phyloP scores from a whole-genome alignment of 2,113 vertebrate genomes.

The Onychostruthus taczanowskii region DNA sequence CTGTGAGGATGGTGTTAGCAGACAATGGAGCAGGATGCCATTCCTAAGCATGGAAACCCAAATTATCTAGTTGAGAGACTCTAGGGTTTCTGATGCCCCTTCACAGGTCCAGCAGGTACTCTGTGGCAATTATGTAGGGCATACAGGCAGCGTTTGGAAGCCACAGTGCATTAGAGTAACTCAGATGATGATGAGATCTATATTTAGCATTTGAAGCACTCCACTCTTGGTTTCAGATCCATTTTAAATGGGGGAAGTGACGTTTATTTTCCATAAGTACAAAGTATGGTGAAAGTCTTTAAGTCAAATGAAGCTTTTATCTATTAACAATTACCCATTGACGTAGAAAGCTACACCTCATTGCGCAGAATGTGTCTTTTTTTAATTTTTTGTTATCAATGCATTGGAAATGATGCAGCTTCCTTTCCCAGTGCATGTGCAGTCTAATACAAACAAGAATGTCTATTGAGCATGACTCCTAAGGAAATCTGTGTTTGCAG shows the following conservation, averaged over 20 bases:
- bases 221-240: background rate
- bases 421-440: conserved; percentile 5
- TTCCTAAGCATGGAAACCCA: background rate
- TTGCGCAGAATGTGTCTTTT: background rate
- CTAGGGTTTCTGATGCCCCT: background rate
- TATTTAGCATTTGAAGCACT: background rate
- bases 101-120: background rate
- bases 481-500: conserved; percentile 26
- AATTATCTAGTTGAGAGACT: fast-evolving
- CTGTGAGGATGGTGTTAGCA: background rate
- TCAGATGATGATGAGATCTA: background rate
- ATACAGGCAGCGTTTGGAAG: background rate
- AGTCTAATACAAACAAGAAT: background rate
- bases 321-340: background rate
- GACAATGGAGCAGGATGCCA: background rate
- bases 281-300: background rate
- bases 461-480: background rate
- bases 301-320: background rate
- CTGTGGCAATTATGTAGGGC: background rate
- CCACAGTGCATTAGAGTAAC: background rate
- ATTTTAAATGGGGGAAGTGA: background rate
- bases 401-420: background rate
- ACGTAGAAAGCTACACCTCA: background rate
- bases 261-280: background rate
- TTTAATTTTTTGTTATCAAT: conserved; percentile 7